Base-by-base conservation (phyloP, 2,888 invertebrate genomes). In the Diloba caeruleocephala region DNA sequence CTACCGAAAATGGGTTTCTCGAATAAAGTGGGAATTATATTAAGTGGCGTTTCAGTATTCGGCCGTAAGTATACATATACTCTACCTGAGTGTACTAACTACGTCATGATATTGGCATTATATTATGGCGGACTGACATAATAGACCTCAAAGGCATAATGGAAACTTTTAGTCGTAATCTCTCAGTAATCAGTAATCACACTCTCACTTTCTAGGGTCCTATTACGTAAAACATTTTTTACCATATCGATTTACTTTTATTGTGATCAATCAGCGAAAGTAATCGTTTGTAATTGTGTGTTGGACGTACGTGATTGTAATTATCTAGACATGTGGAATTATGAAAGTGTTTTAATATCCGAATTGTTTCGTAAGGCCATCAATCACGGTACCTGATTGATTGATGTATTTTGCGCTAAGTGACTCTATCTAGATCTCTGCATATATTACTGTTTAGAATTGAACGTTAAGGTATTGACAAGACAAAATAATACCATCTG, bases 241-340 rank as follows among this genome's bases (percentile, higher is more conserved):
- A 44, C 48, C 48, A 61, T 61, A 59, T 51, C 54, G 41, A 49
- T 70, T 53, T 53, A 71, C 13, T 52, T 55, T 53, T 54, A 53
- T 57, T 71, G 34, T 52, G 55, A 71, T 71, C 74, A 64, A 71
- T 71, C 74, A 73, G 56, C 43, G 55, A 69, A 67, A 63, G 63
- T 63, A 60, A 71, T 63, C 56, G 57, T 43, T 66, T 51, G 37
- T 66, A 56, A 73, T 70, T 70, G 42, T 50, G 33, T 59, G 52
- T 42, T 58, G 34, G 56, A 48, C 49, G 33, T 34, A 55, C 46
- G 32, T 33, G 68, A 56, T 56, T 44, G 44, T 51, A 66, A 53
- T 56, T 61, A 71, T 71, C 37, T 64, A 49, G 38, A 56, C 64
- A 39, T 44, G 49, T 38, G 57, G 59, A 56, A 64, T 64, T 66